Evolutionary conservation across 2,113 vertebrate genomes (phyloP), one percentile per base, ranked within the genome.

Genomic region (Synchiropus splendidus): DNA sequence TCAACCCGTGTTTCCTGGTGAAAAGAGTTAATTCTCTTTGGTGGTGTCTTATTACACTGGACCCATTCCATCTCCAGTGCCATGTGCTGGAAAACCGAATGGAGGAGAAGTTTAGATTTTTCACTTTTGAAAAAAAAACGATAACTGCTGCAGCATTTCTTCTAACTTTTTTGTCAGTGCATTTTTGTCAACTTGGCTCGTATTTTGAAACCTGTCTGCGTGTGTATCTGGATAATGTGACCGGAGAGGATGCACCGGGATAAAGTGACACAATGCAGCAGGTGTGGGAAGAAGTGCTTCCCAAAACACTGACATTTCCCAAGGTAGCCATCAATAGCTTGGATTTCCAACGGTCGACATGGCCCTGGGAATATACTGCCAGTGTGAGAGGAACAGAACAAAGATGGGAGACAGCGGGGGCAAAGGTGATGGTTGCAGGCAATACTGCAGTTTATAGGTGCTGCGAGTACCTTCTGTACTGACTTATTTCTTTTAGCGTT

Each of bases 211-310:
- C 31, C 31, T 47, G 27, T 36, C 33, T 36, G 10, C 47, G 21
- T 39, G 36, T 47, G 58, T 17, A 32, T 35, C 38, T 4, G 56
- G 53, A 51, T 67, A 64, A 42, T 34, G 66, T 67, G 46, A 58
- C 59, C 31, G 47, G 15, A 54, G 42, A 67, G 48, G 54, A 64
- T 57, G 45, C 45, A 49, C 54, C 32, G 48, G 53, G 51, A 64
- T 70, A 64, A 61, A 51, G 40, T 70, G 59, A 72, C 61, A 75
- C 67, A 73, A 60, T 53, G 54, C 56, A 51, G 51, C 65, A 74
- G 60, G 72, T 83, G 72, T 78, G 76, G 70, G 74, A 73, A 66
- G 46, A 69, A 60, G 54, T 54, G 41, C 41, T 42, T 59, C 6
- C 1, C 40, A 15, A 18, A 59, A 59, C 33, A 31, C 42, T 51